Conservation (phyloP, 2,888 invertebrate genomes). For the Cheilosia vulpina region DNA sequence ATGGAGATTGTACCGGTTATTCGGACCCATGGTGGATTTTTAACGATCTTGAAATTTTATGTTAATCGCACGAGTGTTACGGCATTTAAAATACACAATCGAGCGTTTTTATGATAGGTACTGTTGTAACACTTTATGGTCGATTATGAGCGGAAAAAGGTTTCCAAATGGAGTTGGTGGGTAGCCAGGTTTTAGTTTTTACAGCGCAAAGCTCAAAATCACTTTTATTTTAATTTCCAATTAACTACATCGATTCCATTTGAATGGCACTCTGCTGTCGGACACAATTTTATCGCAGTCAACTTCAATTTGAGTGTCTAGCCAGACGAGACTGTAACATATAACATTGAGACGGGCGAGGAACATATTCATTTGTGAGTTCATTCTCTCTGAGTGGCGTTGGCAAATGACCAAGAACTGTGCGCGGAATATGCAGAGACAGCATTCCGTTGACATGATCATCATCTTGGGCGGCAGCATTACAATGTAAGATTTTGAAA, state of each 20-base stretch:
- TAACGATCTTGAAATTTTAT: constrained; percentile 46
- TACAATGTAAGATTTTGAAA: constrained; percentile 4
- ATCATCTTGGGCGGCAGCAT: background rate
- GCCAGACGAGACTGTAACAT: too few relatives aligned
- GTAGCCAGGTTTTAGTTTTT: constrained; percentile 1
- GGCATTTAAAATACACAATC: constrained; percentile 19
- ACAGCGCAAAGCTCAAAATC: background rate
- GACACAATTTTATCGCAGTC: background rate
- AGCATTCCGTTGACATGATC: background rate
- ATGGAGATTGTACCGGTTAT: constrained; percentile 13
- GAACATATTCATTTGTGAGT: too few relatives aligned
- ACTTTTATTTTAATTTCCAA: constrained; percentile 39
- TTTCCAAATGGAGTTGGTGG: background rate
- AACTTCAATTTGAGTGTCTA: too few relatives aligned
- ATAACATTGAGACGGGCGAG: too few relatives aligned
- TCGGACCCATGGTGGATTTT: background rate
- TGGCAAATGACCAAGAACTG: background rate
- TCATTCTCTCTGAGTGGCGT: background rate
- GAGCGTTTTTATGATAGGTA: constrained; percentile 33
- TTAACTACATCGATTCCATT: background rate
- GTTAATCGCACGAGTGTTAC: constrained; percentile 8
- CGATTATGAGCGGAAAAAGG: constrained; percentile 33
- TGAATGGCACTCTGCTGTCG: background rate
- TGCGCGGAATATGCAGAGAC: background rate
- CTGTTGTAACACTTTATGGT: constrained; percentile 33